Conservation (phyloP, 2,113 vertebrate species). For the Sander vitreus region DNA sequence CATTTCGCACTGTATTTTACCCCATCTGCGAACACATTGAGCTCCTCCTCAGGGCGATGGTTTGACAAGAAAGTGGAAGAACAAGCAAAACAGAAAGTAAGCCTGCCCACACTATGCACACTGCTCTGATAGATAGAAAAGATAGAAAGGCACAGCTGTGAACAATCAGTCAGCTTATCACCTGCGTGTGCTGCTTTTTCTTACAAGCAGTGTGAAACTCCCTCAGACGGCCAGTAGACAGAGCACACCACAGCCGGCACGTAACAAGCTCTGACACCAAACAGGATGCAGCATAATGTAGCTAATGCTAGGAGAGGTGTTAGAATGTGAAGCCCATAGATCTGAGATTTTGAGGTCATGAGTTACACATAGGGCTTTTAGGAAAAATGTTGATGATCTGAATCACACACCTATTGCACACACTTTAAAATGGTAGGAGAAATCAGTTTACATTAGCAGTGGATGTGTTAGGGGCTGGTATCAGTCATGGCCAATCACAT, state of each 20-base stretch:
- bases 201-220: conserved; percentile 54
- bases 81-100: conserved; percentile 2
- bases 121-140: conserved; percentile 21
- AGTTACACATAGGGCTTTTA: background rate
- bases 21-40: conserved; percentile 34
- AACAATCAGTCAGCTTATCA: conserved; percentile 63
- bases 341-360: background rate
- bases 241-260: conserved; percentile 10
- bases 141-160: conserved; percentile 58
- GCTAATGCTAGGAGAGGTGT: conserved; percentile 11
- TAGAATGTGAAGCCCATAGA: background rate
- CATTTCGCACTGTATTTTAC: conserved; percentile 31
- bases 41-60: conserved; percentile 13
- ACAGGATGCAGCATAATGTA: conserved; percentile 5
- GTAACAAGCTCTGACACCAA: conserved; percentile 36
- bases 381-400: background rate
- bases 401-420: background rate
- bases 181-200: conserved; percentile 55
- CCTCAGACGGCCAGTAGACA: conserved; percentile 50
- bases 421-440: background rate
- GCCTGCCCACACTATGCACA: background rate
- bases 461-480: background rate
- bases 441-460: background rate
- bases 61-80: conserved; percentile 41
- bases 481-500: background rate